Evolutionary conservation across 2,888 invertebrate species (phyloP), one percentile per base, ranked within the genome.

Genomic region (Omphaloscelis lunosa): DNA sequence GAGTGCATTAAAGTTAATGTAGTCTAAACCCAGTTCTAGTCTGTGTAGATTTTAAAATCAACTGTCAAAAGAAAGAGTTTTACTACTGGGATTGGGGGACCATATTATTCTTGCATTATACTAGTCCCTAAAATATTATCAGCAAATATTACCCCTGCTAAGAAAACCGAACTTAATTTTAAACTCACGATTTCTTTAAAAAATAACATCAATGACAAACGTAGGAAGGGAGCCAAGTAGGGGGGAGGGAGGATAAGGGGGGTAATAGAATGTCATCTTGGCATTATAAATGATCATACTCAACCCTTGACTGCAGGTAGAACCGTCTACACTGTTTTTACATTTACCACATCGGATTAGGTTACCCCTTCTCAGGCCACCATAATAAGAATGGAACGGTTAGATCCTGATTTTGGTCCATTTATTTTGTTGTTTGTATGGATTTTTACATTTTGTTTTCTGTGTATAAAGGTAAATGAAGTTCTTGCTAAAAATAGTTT

Each of bases 181-280:
- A 76, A 86, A 76, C 71, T 77, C 29, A 45, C 45, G 61, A 76
- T 72, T 63, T 73, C 70, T 69, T 72, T 29, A 66, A 83, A 84
- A 83, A 82, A 75, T 69, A 82, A 75, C 75, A 66, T 71, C 48
- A 75, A 70, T 70, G 77, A 79, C 67, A 83, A 80, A 75, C 65
- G 72, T 67, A 72, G 45, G 61, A 41, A 63, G 41, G 39, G 34
- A 34, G 29, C 27, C 68, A 63, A 76, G 62, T 62, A 15, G 80
- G 72, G 62, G 66, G 63, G 51, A 27, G 23, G 45, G 65, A 34
- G 83, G 91, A 82, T 95, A 95, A 96, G 63, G 53, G 23, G 75
- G 80, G 83, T 96, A 96, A 96, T 96, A 95, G 94, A 95, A 95
- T 96, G 96, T 97, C 96, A 96, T 95, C 95, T 95, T 93, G 94